A percentile compares a stretch with the other conserved stretches of the same genome.
phyloP scores from a whole-genome alignment of 2,888 invertebrate genomes.

The Hydroisotoma schaefferi region DNA sequence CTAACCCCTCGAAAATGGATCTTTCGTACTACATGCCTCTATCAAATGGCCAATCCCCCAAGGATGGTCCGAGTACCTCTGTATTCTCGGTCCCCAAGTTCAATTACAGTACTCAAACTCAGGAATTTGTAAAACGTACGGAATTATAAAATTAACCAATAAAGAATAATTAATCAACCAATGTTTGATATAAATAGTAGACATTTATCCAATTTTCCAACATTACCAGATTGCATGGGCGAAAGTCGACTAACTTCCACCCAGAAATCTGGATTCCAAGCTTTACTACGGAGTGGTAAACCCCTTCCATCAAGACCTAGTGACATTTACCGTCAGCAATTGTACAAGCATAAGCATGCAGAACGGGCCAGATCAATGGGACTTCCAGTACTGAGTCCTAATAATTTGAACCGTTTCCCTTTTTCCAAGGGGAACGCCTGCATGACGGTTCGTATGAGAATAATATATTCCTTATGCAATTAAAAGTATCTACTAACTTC shows the following conservation, averaged over 20 bases:
- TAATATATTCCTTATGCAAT: too few relatives aligned
- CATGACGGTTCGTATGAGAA: too few relatives aligned
- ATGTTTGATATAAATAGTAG: background rate
- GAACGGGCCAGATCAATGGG: constrained; percentile 20
- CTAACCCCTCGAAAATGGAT: constrained; percentile 10
- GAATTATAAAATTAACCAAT: background rate
- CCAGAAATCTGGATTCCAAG: constrained; percentile 38
- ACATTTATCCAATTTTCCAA: background rate
- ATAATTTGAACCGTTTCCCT: background rate
- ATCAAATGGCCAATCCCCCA: constrained; percentile 18
- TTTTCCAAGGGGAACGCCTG: too few relatives aligned
- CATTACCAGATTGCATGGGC: constrained; percentile 30
- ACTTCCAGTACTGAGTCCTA: background rate
- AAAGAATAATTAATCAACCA: background rate
- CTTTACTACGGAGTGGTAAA: constrained; percentile 35
- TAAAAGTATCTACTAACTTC: too few relatives aligned
- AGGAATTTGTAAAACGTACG: constrained; percentile 38
- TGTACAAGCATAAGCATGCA: constrained; percentile 18
- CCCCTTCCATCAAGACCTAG: constrained; percentile 25
- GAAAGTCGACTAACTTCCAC: constrained; percentile 40
- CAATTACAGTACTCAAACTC: constrained; percentile 36
- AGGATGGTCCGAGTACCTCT: constrained; percentile 24
- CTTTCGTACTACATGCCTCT: constrained; percentile 30
- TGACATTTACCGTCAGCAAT: constrained; percentile 18
- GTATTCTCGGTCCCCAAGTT: constrained; percentile 25